Conservation (phyloP, 2,888 invertebrate genomes). For the Branchipolynoe longqiensis region DNA sequence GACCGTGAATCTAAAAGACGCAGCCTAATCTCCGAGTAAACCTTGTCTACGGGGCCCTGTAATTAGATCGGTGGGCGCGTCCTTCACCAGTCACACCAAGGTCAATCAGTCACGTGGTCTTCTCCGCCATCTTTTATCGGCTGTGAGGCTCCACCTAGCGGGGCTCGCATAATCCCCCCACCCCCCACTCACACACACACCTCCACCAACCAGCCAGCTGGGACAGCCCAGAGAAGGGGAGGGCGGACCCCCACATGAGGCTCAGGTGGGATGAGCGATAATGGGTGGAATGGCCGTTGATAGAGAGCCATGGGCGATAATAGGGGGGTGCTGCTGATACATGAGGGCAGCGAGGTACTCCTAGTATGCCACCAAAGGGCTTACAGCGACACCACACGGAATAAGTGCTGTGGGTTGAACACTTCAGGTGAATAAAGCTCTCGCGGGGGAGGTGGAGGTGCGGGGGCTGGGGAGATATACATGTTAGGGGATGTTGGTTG, state of each 20-base stretch:
- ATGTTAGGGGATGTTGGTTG: neutral
- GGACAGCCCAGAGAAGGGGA: no score
- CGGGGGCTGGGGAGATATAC: no score
- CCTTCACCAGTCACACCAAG: constrained; percentile 2
- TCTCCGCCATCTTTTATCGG: constrained; percentile 36
- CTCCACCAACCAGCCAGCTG: no score
- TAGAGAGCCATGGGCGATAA: constrained; percentile 39
- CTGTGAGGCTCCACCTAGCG: neutral
- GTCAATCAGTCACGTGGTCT: constrained; percentile 31
- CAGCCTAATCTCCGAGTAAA: no score
- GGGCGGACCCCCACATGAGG: neutral
- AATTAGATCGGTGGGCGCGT: neutral
- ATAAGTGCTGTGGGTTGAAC: neutral
- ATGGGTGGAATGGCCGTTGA: constrained; percentile 21
- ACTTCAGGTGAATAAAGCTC: no score
- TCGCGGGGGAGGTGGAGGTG: no score
- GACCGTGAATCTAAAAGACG: no score
- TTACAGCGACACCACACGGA: neutral
- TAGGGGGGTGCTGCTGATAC: neutral
- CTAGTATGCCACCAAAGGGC: neutral
- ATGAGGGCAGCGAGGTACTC: constrained; percentile 26
- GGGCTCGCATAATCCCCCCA: constrained; percentile 1
- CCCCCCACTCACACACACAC: no score
- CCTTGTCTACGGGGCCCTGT: no score
- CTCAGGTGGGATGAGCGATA: constrained; percentile 42